These are phyloP conservation scores for Lepilemur ruficaudatus DNA, from an alignment of 2,797 vertebrate genomes.

Conservation along the genomic window DNA sequence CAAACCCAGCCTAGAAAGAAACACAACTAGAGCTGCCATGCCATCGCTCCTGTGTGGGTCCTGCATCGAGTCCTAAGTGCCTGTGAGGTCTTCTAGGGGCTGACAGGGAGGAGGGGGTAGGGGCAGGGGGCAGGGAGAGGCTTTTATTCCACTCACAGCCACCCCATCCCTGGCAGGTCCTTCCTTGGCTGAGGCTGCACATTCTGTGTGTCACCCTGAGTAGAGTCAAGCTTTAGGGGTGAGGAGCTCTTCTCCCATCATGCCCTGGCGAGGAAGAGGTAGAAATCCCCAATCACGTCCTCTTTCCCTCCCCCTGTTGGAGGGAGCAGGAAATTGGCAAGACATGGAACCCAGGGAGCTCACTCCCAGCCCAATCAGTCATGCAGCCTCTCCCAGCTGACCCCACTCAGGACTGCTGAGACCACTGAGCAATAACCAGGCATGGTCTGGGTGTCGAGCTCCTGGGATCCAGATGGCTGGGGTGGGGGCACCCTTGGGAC, in stretches of 20 bases:
- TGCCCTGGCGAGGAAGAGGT: not conserved
- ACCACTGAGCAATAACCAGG: slow-evolving; percentile 27
- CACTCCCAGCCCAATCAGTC: not conserved
- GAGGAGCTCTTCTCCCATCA: not conserved
- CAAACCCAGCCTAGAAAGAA: slow-evolving; percentile 4
- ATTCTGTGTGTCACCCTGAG: not conserved
- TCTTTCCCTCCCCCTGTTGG: not conserved
- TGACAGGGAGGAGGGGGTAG: not conserved
- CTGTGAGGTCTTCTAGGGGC: slow-evolving; percentile 61
- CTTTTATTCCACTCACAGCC: not conserved
- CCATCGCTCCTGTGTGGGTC: slow-evolving; percentile 5
- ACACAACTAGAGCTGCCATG: not conserved
- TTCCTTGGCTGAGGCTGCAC: not conserved
- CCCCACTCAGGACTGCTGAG: not conserved
- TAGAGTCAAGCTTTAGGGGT: not conserved
- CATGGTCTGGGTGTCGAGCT: not conserved
- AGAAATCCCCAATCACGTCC: not conserved
- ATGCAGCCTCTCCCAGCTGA: not conserved
- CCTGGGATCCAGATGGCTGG: not conserved
- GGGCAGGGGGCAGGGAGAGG: not conserved
- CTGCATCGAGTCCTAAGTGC: slow-evolving; percentile 70
- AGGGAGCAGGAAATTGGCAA: not conserved
- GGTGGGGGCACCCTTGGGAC: not conserved
- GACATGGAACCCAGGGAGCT: not conserved
- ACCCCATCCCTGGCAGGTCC: not conserved